Conservation (phyloP, 2,888 invertebrate genomes). For the Apotomis turbidana region DNA sequence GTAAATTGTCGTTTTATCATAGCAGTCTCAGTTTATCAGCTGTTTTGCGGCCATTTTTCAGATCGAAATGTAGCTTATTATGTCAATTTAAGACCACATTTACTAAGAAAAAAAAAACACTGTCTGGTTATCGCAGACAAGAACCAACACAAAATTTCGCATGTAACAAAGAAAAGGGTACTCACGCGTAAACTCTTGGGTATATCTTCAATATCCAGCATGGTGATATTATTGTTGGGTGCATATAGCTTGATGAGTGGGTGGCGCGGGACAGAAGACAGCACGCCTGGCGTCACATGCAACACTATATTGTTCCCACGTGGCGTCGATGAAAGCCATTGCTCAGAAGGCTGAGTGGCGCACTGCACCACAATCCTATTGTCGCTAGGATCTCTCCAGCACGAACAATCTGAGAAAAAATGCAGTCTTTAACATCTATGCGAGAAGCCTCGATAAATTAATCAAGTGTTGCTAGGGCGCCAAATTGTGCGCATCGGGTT, state of each 20-base stretch:
- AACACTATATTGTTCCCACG: neutral
- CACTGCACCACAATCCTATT: conserved; percentile 16
- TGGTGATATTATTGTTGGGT: conserved; percentile 17
- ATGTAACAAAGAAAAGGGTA: neutral
- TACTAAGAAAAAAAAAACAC: no score
- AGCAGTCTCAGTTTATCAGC: no score
- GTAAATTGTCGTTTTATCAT: no score
- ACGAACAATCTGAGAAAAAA: no score
- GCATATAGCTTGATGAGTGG: conserved; percentile 7
- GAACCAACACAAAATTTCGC: neutral
- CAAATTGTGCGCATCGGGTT: no score
- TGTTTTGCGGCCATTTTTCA: no score
- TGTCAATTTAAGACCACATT: no score
- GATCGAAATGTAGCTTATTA: no score
- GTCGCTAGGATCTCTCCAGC: neutral
- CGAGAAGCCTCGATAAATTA: no score
- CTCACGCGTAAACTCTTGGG: conserved; percentile 9
- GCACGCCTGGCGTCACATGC: neutral
- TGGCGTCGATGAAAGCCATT: neutral
- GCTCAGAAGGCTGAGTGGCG: neutral
- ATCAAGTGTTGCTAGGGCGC: neutral
- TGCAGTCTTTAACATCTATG: no score
- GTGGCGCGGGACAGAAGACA: neutral
- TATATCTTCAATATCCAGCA: neutral
- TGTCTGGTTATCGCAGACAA: no score